phyloP scores from a whole-genome alignment of 2,888 invertebrate species.

The Falcaria lacertinaria region DNA sequence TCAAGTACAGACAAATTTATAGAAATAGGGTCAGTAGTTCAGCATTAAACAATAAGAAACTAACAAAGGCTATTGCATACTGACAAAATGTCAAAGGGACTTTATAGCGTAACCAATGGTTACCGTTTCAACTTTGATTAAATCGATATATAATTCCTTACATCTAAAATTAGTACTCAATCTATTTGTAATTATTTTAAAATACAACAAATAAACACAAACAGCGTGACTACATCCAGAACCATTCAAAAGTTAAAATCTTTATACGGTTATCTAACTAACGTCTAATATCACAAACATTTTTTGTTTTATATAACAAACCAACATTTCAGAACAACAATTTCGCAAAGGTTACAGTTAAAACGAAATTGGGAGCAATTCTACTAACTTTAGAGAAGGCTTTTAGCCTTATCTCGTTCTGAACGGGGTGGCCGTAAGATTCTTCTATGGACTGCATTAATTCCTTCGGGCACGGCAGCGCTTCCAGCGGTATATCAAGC shows the following conservation, averaged over 20 bases:
- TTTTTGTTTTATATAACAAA: constrained; percentile 33
- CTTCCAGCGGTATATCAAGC: constrained; percentile 59
- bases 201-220: constrained; percentile 10
- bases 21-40: too few relatives aligned
- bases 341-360: constrained; percentile 35
- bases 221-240: constrained; percentile 21
- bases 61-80: too few relatives aligned
- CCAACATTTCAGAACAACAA: constrained; percentile 38
- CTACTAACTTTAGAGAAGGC: constrained; percentile 52
- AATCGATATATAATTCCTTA: too few relatives aligned
- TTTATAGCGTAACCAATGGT: too few relatives aligned
- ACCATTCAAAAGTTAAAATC: constrained; percentile 28
- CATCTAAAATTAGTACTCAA: not conserved
- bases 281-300: constrained; percentile 71
- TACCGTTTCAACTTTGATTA: too few relatives aligned
- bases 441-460: constrained; percentile 65
- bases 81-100: too few relatives aligned
- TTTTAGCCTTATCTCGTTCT: constrained; percentile 71
- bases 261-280: constrained; percentile 48
- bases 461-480: constrained; percentile 72
- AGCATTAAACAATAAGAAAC: too few relatives aligned
- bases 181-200: not conserved
- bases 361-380: constrained; percentile 38
- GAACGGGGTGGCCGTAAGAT: constrained; percentile 66
- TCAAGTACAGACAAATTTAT: too few relatives aligned